Conservation (phyloP, 2,797 vertebrate species). For the Pangasius djambal region DNA sequence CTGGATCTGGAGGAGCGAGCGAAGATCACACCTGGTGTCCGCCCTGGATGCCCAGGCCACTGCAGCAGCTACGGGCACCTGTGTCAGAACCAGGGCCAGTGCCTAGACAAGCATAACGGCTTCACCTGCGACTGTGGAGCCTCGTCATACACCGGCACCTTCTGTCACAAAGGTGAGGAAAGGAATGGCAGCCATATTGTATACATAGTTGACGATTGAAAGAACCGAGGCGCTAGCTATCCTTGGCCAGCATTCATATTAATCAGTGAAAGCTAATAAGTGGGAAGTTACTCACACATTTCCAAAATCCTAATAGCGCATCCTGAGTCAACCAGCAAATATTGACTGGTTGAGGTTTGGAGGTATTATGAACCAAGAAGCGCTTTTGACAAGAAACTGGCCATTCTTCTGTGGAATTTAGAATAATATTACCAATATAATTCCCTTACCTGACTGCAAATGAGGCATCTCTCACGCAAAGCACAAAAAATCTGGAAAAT, state of each 20-base stretch:
- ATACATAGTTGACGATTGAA: background rate
- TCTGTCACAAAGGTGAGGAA: conserved; percentile 83
- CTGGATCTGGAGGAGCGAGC: conserved; percentile 89
- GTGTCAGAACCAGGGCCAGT: conserved; percentile 85
- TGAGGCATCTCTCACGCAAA: background rate
- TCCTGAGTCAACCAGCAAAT: background rate
- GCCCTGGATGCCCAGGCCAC: conserved; percentile 87
- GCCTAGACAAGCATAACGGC: conserved; percentile 82
- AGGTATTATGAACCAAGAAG: background rate
- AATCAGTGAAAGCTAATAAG: background rate
- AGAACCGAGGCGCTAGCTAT: background rate
- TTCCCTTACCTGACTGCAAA: background rate
- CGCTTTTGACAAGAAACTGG: background rate
- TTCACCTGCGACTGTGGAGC: conserved; percentile 86
- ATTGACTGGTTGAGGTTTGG: background rate
- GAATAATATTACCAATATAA: background rate
- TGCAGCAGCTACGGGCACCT: conserved; percentile 90
- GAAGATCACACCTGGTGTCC: conserved; percentile 88
- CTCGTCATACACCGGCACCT: conserved; percentile 83
- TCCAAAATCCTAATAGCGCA: background rate
- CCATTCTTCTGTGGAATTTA: background rate
- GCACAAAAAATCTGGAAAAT: background rate
- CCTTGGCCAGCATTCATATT: background rate
- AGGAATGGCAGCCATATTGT: background rate
- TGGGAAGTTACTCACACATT: background rate